phyloP scores from a whole-genome alignment of 2,888 invertebrate species.

The Drosophila colorata region DNA sequence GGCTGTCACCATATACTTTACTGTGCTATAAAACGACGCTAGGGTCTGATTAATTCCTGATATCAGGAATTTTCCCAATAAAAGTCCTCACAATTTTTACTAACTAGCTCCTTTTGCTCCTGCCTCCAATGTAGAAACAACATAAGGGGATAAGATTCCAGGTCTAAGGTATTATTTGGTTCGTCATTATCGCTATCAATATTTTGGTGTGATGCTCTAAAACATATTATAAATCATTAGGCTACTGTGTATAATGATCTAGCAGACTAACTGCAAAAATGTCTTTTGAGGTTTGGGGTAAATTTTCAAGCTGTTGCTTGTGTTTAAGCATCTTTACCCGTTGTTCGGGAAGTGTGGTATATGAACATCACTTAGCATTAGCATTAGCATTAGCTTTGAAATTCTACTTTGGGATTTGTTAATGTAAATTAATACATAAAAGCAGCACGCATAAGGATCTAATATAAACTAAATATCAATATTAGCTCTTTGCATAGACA shows the following conservation, averaged over 20 bases:
- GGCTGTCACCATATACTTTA: neutral
- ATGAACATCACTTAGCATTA: no score
- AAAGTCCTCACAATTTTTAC: constrained; percentile 11
- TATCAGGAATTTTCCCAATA: neutral
- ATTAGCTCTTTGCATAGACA: constrained; percentile 16
- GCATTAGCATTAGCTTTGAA: constrained; percentile 20
- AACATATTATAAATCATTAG: constrained; percentile 1
- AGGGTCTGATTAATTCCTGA: no score
- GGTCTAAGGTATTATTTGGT: no score
- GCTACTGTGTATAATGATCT: constrained; percentile 24
- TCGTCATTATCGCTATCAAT: neutral
- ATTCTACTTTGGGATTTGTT: constrained; percentile 18
- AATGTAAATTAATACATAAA: constrained; percentile 17
- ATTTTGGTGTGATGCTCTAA: neutral
- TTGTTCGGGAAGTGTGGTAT: constrained; percentile 25
- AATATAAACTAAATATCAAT: constrained; percentile 18
- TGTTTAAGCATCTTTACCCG: constrained; percentile 21
- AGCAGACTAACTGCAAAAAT: constrained; percentile 25
- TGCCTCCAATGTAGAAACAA: constrained; percentile 18
- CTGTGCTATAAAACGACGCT: neutral
- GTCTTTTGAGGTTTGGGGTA: constrained; percentile 8
- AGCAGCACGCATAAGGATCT: constrained; percentile 16
- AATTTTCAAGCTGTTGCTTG: constrained; percentile 14
- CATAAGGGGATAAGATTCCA: constrained; percentile 2
- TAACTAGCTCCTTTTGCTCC: constrained; percentile 1